A percentile compares a stretch with the other conserved stretches of the same genome.
phyloP scores from a whole-genome alignment of 1,140 invertebrate species.

The Drosophila sechellia region DNA sequence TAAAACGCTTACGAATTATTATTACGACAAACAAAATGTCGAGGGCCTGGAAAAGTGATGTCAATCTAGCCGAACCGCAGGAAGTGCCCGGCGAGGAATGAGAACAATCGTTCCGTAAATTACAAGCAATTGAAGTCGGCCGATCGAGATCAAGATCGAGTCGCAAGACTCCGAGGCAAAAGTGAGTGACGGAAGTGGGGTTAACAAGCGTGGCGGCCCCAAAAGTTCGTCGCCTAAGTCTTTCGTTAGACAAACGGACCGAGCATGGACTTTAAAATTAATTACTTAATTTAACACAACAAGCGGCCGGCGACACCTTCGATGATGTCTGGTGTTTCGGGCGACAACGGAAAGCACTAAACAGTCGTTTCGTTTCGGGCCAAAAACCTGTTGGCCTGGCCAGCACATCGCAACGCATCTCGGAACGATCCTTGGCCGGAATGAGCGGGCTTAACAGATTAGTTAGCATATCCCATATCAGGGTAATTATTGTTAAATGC shows the following conservation, averaged over 20 bases:
- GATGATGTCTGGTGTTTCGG: slow-evolving; percentile 48
- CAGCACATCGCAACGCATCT: slow-evolving; percentile 6
- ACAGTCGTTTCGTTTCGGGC: slow-evolving; percentile 45
- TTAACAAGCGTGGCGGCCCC: slow-evolving; percentile 49
- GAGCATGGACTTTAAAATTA: slow-evolving; percentile 81
- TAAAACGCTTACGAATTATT: slow-evolving; percentile 79
- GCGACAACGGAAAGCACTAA: slow-evolving; percentile 75
- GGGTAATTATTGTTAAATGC: slow-evolving; percentile 85
- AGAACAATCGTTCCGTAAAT: slow-evolving; percentile 52
- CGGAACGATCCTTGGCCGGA: slow-evolving; percentile 41
- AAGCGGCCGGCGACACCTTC: slow-evolving; percentile 69
- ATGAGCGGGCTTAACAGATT: slow-evolving; percentile 80
- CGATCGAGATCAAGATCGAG: slow-evolving; percentile 45
- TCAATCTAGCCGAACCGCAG: slow-evolving; percentile 65
- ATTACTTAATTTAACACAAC: slow-evolving; percentile 84
- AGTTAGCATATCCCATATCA: slow-evolving; percentile 85
- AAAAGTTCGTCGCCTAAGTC: slow-evolving; percentile 73
- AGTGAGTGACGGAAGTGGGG: slow-evolving; percentile 64
- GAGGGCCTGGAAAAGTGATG: slow-evolving; percentile 65
- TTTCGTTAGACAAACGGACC: slow-evolving; percentile 74
- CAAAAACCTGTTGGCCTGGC: slow-evolving; percentile 58
- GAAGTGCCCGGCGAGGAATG: slow-evolving; percentile 45
- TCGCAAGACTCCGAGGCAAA: not conserved
- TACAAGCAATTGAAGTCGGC: slow-evolving; percentile 68
- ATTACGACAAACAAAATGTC: slow-evolving; percentile 76